A percentile compares a stretch with the other conserved stretches of the same genome.
These are phyloP conservation scores for Apantesis nais DNA, from an alignment of 2,888 invertebrate species.

Conservation along the genomic window DNA sequence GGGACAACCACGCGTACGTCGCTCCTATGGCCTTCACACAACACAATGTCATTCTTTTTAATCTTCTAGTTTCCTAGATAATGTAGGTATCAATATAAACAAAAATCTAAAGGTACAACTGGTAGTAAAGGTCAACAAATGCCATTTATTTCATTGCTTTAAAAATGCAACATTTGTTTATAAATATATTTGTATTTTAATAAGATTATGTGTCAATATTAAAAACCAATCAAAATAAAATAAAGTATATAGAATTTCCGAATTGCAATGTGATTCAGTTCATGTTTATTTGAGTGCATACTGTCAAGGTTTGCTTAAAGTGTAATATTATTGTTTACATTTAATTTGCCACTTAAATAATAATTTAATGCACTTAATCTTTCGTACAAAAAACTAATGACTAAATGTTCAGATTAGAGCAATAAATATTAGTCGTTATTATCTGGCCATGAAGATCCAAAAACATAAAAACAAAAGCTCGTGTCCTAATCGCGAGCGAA, in stretches of 20 bases:
- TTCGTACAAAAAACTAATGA: conserved; percentile 42
- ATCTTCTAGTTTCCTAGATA: conserved; percentile 44
- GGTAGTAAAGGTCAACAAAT: conserved; percentile 15
- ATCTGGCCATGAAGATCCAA: conserved; percentile 39
- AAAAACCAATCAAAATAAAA: background rate
- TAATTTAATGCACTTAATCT: conserved; percentile 28
- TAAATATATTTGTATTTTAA: background rate
- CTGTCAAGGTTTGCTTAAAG: background rate
- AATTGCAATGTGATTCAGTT: background rate
- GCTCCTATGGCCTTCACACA: conserved; percentile 61
- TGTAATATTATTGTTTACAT: background rate
- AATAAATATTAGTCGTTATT: conserved; percentile 48
- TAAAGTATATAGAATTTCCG: background rate
- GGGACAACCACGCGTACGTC: conserved; percentile 52
- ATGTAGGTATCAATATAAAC: conserved; percentile 26
- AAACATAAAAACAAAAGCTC: conserved; percentile 56
- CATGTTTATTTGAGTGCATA: background rate
- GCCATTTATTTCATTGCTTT: conserved; percentile 8
- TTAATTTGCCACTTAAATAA: conserved; percentile 19
- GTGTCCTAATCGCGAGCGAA: conserved; percentile 70
- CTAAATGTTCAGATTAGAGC: conserved; percentile 37
- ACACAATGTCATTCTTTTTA: conserved; percentile 54
- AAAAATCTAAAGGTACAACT: conserved; percentile 6
- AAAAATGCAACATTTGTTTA: background rate
- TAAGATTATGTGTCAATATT: conserved; percentile 1